Conservation (phyloP, 35 echinoderm and acorn worm species). For the Anneissia japonica region DNA sequence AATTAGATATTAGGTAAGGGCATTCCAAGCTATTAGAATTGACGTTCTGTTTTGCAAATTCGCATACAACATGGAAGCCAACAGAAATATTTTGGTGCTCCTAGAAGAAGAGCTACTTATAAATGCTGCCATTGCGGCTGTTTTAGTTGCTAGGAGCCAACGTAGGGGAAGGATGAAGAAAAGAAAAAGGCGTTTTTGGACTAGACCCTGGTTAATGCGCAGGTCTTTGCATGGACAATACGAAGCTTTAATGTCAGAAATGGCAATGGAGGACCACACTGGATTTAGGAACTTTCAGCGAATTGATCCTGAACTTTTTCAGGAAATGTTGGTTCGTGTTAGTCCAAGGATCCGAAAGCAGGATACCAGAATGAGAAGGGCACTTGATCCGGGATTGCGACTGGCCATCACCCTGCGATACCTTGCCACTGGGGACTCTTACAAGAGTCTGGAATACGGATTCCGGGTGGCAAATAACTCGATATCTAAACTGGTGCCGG, state of each 20-base stretch:
- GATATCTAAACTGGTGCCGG: conserved; percentile 26
- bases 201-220: background rate
- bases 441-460: background rate
- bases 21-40: too few species aligned
- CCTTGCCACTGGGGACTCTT: conserved; percentile 23
- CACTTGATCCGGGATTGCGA: conserved; percentile 10
- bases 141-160: too few species aligned
- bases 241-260: conserved; percentile 1
- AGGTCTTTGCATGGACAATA: background rate
- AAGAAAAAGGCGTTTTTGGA: too few species aligned
- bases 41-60: too few species aligned
- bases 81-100: too few species aligned
- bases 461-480: conserved; percentile 5
- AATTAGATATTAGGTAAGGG: too few species aligned
- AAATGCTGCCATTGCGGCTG: too few species aligned
- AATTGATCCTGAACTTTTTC: conserved; percentile 14
- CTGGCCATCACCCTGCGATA: conserved; percentile 38
- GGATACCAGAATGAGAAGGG: conserved; percentile 12
- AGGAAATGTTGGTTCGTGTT: background rate
- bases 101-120: too few species aligned
- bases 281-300: background rate
- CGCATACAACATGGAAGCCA: too few species aligned
- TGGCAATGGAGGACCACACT: conserved; percentile 1
- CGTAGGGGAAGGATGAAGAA: too few species aligned
- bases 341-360: conserved; percentile 9